phyloP scores from a whole-genome alignment of 2,797 vertebrate genomes.

The Eulemur mongoz region DNA sequence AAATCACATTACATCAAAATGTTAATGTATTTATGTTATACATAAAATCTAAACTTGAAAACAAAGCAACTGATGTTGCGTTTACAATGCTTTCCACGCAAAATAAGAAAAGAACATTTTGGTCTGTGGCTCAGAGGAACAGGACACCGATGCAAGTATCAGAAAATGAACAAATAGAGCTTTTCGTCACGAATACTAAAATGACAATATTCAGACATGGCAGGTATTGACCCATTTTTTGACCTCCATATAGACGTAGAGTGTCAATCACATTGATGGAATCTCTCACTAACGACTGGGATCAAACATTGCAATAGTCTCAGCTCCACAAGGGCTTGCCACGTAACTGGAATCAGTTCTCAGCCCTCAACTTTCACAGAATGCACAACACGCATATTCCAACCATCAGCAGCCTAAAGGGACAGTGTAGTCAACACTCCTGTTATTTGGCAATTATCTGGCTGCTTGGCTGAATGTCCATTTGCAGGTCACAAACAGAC shows the following conservation, averaged over 20 bases:
- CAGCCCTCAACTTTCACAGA: neutral
- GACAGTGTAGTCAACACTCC: neutral
- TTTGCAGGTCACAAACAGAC: neutral
- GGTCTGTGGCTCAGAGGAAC: neutral
- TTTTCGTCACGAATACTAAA: neutral
- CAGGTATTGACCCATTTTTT: neutral
- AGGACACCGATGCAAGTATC: neutral
- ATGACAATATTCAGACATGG: neutral
- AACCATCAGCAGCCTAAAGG: neutral
- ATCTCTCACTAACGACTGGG: neutral
- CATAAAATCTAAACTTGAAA: constrained; percentile 37
- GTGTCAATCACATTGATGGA: neutral
- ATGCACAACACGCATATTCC: neutral
- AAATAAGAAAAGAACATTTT: neutral
- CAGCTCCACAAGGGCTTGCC: neutral
- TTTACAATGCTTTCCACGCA: neutral
- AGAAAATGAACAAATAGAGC: neutral
- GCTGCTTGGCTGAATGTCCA: neutral
- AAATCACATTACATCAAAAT: neutral
- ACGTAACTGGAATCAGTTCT: neutral
- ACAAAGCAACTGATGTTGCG: neutral
- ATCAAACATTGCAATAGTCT: neutral
- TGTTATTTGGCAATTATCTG: neutral
- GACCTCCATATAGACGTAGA: neutral
- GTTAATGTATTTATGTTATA: neutral